Conservation (phyloP, 2,888 invertebrate genomes). For the Morpho achilles region DNA sequence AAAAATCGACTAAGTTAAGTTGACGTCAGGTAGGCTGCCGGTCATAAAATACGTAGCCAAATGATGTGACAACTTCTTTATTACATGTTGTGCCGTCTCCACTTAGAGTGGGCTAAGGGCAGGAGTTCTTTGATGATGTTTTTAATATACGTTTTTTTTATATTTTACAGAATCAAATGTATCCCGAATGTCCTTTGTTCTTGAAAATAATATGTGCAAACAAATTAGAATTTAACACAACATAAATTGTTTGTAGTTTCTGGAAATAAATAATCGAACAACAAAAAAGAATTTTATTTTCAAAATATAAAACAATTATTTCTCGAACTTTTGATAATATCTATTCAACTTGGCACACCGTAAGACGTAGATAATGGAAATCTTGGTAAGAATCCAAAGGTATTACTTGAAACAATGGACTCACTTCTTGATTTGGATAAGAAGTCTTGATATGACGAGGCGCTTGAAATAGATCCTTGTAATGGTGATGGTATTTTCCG, state of each 20-base stretch:
- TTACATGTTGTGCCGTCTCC: no score
- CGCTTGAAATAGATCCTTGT: slow-evolving; percentile 22
- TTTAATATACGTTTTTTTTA: background rate
- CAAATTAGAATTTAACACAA: slow-evolving; percentile 9
- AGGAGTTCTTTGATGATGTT: no score
- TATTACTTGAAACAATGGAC: slow-evolving; percentile 11
- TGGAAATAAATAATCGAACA: slow-evolving; percentile 9
- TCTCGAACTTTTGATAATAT: slow-evolving; percentile 40
- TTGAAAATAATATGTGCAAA: slow-evolving; percentile 49
- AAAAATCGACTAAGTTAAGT: no score
- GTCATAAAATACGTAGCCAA: no score
- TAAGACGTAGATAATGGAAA: slow-evolving; percentile 53
- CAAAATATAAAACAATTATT: slow-evolving; percentile 25
- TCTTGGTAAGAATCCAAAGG: slow-evolving; percentile 54
- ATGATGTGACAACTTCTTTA: no score
- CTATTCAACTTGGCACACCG: slow-evolving; percentile 53
- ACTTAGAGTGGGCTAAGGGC: no score
- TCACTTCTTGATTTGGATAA: background rate
- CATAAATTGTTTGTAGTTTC: slow-evolving; percentile 7
- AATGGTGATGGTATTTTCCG: slow-evolving; percentile 12
- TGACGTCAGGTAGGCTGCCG: no score
- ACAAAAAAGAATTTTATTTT: slow-evolving; percentile 29
- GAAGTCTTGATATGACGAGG: slow-evolving; percentile 5
- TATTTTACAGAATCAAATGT: slow-evolving; percentile 12
- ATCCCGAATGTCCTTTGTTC: slow-evolving; percentile 40